Percentiles rank a stretch among this genome's conserved stretches.
These are phyloP conservation scores for Corvus hawaiiensis DNA, from an alignment of 2,113 vertebrate genomes.

Conservation along the genomic window DNA sequence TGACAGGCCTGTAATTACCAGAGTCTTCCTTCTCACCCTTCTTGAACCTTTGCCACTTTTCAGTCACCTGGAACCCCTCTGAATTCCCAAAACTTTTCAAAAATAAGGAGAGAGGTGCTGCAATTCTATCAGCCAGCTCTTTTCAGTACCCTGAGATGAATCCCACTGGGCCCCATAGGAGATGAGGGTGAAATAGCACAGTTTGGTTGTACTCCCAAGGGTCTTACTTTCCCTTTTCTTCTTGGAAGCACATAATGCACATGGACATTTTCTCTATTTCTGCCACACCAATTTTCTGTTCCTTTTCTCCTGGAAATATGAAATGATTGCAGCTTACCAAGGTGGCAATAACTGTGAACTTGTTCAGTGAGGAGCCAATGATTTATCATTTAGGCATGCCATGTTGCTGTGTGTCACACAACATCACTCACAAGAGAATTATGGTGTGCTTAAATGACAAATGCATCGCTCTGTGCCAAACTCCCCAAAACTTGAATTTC, in stretches of 20 bases:
- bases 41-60: background rate
- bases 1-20: background rate
- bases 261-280: background rate
- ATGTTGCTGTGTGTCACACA: background rate
- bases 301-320: background rate
- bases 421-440: background rate
- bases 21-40: background rate
- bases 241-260: background rate
- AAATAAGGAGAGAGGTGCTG: background rate
- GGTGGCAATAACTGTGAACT: background rate
- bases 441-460: background rate
- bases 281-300: background rate
- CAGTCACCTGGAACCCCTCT: background rate
- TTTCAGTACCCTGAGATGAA: background rate
- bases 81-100: background rate
- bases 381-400: background rate
- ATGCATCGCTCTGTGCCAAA: background rate
- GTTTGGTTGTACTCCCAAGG: background rate
- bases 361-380: background rate
- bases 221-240: background rate
- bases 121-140: background rate
- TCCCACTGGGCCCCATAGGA: background rate
- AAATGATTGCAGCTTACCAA: background rate
- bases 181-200: background rate
- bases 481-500: background rate